Base-by-base conservation (phyloP, 2,888 invertebrate species). In the Melinaea marsaeus region DNA sequence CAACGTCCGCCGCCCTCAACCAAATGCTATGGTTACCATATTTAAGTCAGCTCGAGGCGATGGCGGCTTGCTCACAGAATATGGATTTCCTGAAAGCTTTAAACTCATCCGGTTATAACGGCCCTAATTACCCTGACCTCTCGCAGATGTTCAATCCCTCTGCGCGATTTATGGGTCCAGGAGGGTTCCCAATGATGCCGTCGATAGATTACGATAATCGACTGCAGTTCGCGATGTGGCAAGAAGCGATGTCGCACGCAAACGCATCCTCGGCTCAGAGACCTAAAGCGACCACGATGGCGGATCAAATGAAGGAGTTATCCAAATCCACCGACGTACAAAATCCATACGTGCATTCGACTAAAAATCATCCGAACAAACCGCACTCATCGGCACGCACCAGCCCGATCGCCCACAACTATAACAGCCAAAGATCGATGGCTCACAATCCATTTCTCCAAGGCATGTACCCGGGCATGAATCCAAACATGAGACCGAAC, bases 1-100 rank as follows among this genome's bases (percentile, higher is more conserved):
- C 95, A 0, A 94, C 94, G 2, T 91, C 93, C 57, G 94, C 94
- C 0, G 93, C 94, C 2, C 88, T 95, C 58, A 94, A 93, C 74
- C 95, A 95, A 76, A 94, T 95, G 94, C 79, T 95, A 69, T 95
- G 95, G 95, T 80, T 95, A 59, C 95, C 95, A 0, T 95, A 95
- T 75, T 76, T 94, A 55, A 92, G 91, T 72, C 93, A 93, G 75
- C 79, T 94, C 61, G 93, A 94, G 75, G 90, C 91, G 7, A 91
- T 92, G 80, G 92, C 89, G 81, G 92, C 88, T 58, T 93, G 88
- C 78, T 86, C 92, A 63, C 90, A 92, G 72, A 92, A 89, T 71
- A 84, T 92, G 68, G 93, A 94, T 60, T 89, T 93, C 71, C 75
- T 93, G 63, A 93, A 93, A 83, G 92, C 93, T 73, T 79, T 93